Evolutionary conservation across 2,888 invertebrate species (phyloP), one percentile per base, ranked within the genome.

Genomic region (Laspeyria flexula): DNA sequence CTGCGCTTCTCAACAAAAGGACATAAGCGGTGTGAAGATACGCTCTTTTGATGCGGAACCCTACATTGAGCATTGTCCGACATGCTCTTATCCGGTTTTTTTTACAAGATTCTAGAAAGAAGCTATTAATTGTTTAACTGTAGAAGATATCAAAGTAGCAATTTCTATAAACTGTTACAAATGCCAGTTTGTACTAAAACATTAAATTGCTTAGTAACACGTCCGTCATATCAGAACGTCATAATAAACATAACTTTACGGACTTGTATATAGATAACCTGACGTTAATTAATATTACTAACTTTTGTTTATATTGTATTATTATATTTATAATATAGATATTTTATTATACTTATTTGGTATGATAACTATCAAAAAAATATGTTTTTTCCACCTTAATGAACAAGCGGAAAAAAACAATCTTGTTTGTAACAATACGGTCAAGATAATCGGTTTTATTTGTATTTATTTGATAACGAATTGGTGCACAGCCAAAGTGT

Each of bases 401-500:
- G 0, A 11, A 3, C 11, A 15, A 11, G 33, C 13, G 34, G 34
- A 10, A 34, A n/a, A 10, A 15, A 16, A 10, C 9, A 18, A 33
- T 13, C 1, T 15, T 34, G 18, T 34, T 34, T 34, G 16, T 16
- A 16, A 34, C 16, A 34, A 34, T 34, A 34, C 34, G 16, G 31
- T 25, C 7, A 1, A 1, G 25, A 25, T 25, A 6, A 29, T 33
- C 2, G 15, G 7, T 13, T 7, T 33, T 1, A 9, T 33, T 33
- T 16, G 16, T 16, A 31, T 31, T 13, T n/a, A 16, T 34, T 34
- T 4, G 34, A 60, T 57, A 65, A 39, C 23, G 29, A 43, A 57
- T 61, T 65, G 62, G 43, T 53, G 42, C 49, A 57, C n/a, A 34
- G 62, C 50, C 57, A 61, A 6, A 29, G n/a, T 25, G 39, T 9